Base-by-base conservation (phyloP, 2,797 vertebrate genomes). In the Schizopygopsis malacanthus region DNA sequence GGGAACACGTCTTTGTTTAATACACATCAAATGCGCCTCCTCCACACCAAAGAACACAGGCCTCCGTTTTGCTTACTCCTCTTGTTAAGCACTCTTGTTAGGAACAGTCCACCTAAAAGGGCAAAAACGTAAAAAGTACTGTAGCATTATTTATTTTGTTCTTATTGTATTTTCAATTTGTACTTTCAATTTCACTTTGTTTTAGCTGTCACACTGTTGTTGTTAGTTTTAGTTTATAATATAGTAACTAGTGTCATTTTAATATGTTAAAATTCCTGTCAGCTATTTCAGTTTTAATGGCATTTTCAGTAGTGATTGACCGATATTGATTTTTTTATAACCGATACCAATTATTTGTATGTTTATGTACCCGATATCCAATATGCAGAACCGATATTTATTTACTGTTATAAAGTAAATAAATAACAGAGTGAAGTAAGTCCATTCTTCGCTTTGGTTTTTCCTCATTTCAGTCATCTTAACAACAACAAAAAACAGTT, bases 1-100 rank as follows among this genome's bases (percentile, higher is more conserved):
- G 73, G 82, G 84, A 85, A 86, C 79, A 52, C 61, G 22, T 72
- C 72, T 86, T 69, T 70, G 39, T 70, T 89, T 72, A 86, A 67
- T 61, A 20, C 79, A 59, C 45, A 75, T 76, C 54, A 61, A 86
- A 82, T 76, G 73, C 37, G 15, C 69, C 65, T 78, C 43, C 75
- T 81, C 41, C 69, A 47, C 73, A 25, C 70, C 85, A 59, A 80
- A 69, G 50, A 70, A 67, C 8, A 13, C 43, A 56, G 63, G 43
- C 63, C 81, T 83, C 77, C 5, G n/a, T 41, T 56, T 56, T 75
- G 69, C 28, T 43, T 86, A 50, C 79, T 85, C 72, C 41, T 82
- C 67, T 61, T 65, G n/a, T 16, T 56, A 79, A 37, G 79, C n/a
- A 43, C 37, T 20, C 69, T 47, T 54, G 45, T 25, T 52, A 63